Conservation (phyloP, 2,797 vertebrate genomes). For the Propithecus deckenii region DNA sequence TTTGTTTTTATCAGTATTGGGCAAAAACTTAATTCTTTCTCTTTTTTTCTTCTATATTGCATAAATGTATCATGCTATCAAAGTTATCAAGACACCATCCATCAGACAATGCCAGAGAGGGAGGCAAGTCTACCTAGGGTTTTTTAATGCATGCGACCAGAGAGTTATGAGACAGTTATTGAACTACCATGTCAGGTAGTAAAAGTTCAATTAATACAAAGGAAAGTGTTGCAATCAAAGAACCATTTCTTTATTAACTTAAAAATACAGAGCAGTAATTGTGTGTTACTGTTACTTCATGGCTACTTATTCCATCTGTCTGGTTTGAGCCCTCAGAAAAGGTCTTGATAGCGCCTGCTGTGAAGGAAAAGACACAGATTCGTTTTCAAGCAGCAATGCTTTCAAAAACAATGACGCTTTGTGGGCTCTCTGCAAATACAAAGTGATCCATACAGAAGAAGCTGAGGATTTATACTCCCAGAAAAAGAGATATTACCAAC, state of each 20-base stretch:
- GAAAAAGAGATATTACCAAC: slow-evolving; percentile 15
- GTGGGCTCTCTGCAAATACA: slow-evolving; percentile 48
- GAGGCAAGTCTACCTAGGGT: not conserved
- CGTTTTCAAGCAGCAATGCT: slow-evolving; percentile 54
- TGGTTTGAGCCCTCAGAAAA: slow-evolving; percentile 33
- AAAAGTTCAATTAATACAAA: slow-evolving; percentile 63
- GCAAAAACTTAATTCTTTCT: not conserved
- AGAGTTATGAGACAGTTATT: slow-evolving; percentile 43
- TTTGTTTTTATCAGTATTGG: not conserved
- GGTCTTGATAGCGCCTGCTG: slow-evolving; percentile 30
- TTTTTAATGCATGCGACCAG: not conserved
- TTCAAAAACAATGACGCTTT: slow-evolving; percentile 67
- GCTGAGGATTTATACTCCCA: not conserved
- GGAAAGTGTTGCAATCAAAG: slow-evolving; percentile 54
- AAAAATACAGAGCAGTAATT: slow-evolving; percentile 61
- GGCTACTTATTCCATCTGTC: slow-evolving; percentile 42
- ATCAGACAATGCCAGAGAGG: not conserved
- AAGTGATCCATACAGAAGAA: slow-evolving; percentile 58
- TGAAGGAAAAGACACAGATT: slow-evolving; percentile 57
- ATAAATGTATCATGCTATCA: not conserved
- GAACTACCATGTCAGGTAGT: slow-evolving; percentile 21
- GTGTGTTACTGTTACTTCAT: slow-evolving; percentile 20
- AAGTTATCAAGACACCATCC: slow-evolving; percentile 22
- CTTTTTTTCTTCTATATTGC: not conserved
- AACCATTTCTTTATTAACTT: slow-evolving; percentile 67